These are phyloP conservation scores for Anastrepha obliqua DNA, from an alignment of 1,140 invertebrate species.

Conservation along the genomic window DNA sequence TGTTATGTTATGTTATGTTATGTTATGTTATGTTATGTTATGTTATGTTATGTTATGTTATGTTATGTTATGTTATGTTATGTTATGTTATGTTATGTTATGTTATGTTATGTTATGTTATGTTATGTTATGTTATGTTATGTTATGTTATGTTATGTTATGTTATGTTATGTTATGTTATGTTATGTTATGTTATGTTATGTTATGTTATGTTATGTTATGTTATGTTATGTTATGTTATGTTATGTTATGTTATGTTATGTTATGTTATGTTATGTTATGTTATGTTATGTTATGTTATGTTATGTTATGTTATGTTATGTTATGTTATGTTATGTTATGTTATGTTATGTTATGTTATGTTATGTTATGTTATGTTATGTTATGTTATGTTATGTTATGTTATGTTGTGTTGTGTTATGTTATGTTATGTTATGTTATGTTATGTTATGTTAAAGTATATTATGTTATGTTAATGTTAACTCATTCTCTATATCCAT, in stretches of 20 bases:
- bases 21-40: constrained; percentile 1
- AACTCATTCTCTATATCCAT: too few relatives aligned
- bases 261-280: neutral
- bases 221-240: neutral
- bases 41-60: constrained; percentile 3
- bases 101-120: neutral
- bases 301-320: neutral
- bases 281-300: neutral
- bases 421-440: too few relatives aligned
- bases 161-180: too few relatives aligned
- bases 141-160: too few relatives aligned
- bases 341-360: neutral
- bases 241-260: neutral
- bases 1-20: too few relatives aligned
- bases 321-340: neutral
- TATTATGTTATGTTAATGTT: too few relatives aligned
- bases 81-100: neutral
- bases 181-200: too few relatives aligned
- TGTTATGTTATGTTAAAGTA: too few relatives aligned
- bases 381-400: constrained; percentile 2
- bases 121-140: neutral
- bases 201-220: too few relatives aligned
- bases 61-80: neutral
- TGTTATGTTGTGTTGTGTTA: neutral
- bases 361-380: neutral